Evolutionary conservation across 2,797 vertebrate genomes (phyloP), one percentile per base, ranked within the genome.

Genomic region (Leptoclinus maculatus): DNA sequence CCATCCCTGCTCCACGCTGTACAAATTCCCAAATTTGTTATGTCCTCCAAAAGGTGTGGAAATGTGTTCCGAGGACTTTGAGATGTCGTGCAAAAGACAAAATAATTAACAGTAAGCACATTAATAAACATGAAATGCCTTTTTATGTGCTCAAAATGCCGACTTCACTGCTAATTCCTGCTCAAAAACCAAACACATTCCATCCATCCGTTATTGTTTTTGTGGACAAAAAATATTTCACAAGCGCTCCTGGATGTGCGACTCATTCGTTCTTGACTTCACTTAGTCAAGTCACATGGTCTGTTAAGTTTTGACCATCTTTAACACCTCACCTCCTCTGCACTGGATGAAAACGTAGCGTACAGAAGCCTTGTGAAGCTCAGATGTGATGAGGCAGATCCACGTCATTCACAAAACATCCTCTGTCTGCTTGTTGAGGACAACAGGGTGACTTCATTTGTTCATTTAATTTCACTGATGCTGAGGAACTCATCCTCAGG

Each of bases 401-500:
- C 32, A 51, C 27, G 6, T 70, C 11, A 49, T 56, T 51, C n/a
- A 60, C 70, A 25, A 29, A 63, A 47, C 49, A 36, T 29, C 21
- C 27, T 57, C 6, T 34, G 49, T 10, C 32, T 51, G 3, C 14
- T 49, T 41, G 54, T 66, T 8, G 27, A 71, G 58, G 34, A 59
- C 21, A 68, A 21, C 3, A 1, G 23, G 0, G 4, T 66, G 34
- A 70, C 71, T 69, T 19, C 36, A 21, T 71, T 38, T 68, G 36
- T 68, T 66, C 16, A 16, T 66, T 71, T 27, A 7, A 39, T 60
- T n/a, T 71, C 34, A 43, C 27, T 45, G n/a, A 62, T 32, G 23
- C 70, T 23, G 65, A 78, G 53, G 45, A 74, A n/a, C 60, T 66
- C 43, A 27, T 71, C 36, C 32, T 34, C 54, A 63, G 41, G 60